These are phyloP conservation scores for Coregonus suidteri DNA, from an alignment of 2,797 vertebrate genomes.

Conservation along the genomic window DNA sequence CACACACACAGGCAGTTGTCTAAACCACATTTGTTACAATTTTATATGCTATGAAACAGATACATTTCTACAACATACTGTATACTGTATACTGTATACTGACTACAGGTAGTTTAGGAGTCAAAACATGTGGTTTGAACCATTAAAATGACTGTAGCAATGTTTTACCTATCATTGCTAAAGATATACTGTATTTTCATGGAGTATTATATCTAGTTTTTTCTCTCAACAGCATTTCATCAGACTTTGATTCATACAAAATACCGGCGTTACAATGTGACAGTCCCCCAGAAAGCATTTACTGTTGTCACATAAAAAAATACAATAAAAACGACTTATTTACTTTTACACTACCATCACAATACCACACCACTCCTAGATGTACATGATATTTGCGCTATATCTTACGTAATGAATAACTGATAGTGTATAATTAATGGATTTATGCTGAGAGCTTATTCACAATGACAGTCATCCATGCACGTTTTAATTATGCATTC, in stretches of 20 bases:
- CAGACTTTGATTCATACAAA: not conserved
- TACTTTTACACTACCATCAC: not conserved
- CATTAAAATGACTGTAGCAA: not conserved
- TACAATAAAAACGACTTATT: no score
- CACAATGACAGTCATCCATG: conserved; percentile 8
- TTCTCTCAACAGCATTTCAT: not conserved
- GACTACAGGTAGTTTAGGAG: not conserved
- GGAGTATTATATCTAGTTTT: no score
- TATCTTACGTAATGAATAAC: not conserved
- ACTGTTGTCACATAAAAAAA: not conserved
- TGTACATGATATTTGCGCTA: not conserved
- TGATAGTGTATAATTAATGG: not conserved
- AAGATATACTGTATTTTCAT: no score
- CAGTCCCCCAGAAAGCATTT: conserved; percentile 1
- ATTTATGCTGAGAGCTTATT: not conserved
- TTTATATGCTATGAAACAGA: no score
- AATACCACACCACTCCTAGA: not conserved
- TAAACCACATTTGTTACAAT: no score
- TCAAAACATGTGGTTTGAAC: not conserved
- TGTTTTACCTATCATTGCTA: not conserved
- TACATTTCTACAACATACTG: not conserved
- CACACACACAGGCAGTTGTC: not conserved
- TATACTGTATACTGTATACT: not conserved
- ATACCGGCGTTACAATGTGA: not conserved
- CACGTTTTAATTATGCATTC: conserved; percentile 16